These are phyloP conservation scores for Pseudocheirus occidentalis DNA, from an alignment of 2,797 vertebrate species.

Conservation along the genomic window DNA sequence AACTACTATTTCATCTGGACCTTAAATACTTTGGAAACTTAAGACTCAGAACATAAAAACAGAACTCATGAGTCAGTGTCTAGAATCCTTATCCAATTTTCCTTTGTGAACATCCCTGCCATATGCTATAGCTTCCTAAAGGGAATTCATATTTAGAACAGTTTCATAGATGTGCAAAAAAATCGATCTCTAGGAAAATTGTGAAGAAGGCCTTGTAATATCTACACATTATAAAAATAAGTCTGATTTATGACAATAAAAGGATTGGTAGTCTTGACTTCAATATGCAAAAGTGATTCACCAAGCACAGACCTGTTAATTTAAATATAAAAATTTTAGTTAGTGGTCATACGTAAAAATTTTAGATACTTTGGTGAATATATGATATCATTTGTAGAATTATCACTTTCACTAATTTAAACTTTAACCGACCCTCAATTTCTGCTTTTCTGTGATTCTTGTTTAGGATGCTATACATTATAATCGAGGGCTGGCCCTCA, in stretches of 20 bases:
- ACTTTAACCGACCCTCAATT: neutral
- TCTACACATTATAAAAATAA: neutral
- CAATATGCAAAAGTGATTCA: neutral
- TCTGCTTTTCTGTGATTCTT: neutral
- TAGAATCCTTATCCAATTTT: neutral
- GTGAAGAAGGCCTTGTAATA: neutral
- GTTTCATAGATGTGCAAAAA: neutral
- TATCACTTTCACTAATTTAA: neutral
- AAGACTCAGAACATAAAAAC: neutral
- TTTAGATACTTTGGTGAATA: neutral
- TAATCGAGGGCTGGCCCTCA: neutral
- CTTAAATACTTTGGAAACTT: neutral
- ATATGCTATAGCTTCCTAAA: neutral
- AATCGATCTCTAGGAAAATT: neutral
- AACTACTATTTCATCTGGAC: neutral
- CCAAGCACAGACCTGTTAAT: neutral
- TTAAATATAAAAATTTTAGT: neutral
- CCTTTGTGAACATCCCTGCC: neutral
- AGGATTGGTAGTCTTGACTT: neutral
- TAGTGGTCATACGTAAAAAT: neutral
- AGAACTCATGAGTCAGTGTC: neutral
- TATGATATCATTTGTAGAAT: neutral
- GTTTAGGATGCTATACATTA: neutral
- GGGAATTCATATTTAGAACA: neutral
- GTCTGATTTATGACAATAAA: neutral